phyloP scores from a whole-genome alignment of 2,113 vertebrate species.

The Tachuris rubrigastra region DNA sequence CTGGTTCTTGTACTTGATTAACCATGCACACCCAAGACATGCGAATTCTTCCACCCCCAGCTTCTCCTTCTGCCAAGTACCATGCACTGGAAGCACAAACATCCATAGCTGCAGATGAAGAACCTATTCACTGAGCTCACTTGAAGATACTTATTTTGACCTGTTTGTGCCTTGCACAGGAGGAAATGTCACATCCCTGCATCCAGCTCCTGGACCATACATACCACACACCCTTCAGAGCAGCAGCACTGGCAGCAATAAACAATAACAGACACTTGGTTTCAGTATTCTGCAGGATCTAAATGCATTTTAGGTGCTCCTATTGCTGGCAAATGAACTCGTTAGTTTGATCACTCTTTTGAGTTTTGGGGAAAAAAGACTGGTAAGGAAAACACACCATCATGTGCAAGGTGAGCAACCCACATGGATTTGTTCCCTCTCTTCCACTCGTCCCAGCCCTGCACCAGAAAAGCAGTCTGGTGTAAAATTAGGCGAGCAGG shows the following conservation, averaged over 20 bases:
- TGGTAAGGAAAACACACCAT: background rate
- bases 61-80: background rate
- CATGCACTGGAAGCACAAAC: background rate
- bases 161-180: background rate
- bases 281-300: background rate
- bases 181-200: background rate
- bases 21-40: background rate
- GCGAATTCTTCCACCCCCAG: background rate
- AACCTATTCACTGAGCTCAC: background rate
- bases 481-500: background rate
- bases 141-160: background rate
- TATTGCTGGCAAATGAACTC: background rate
- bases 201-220: background rate
- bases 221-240: background rate
- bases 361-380: background rate
- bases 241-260: background rate
- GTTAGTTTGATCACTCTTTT: background rate
- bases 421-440: background rate
- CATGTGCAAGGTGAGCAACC: background rate
- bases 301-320: background rate
- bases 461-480: background rate
- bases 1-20: background rate
- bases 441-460: background rate
- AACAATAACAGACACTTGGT: background rate
- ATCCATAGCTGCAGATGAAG: background rate